phyloP scores from a whole-genome alignment of 1,140 invertebrate species.

The Drosophila jambulina region DNA sequence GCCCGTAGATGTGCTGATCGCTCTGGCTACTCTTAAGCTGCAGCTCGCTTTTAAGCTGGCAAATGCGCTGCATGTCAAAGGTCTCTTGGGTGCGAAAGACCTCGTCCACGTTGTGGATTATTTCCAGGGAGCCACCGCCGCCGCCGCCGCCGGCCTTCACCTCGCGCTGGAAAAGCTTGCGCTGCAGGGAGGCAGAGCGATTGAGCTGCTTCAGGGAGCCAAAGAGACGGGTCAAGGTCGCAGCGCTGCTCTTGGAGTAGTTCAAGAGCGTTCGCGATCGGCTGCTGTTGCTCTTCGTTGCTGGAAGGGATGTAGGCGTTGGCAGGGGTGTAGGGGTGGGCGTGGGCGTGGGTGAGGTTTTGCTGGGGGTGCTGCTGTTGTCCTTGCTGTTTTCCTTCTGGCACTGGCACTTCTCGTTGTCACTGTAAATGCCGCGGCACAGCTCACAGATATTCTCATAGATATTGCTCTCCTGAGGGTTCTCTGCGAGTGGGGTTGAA shows the following conservation, averaged over 20 bases:
- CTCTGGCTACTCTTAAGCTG: constrained; percentile 64
- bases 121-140: constrained; percentile 64
- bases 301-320: constrained; percentile 8
- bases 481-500: neutral
- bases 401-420: constrained; percentile 60
- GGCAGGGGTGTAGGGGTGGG: constrained; percentile 7
- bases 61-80: constrained; percentile 77
- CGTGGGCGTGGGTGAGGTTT: constrained; percentile 19
- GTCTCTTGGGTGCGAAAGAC: constrained; percentile 77
- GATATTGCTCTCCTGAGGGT: constrained; percentile 51
- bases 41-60: constrained; percentile 67
- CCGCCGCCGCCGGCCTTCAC: constrained; percentile 3
- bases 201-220: constrained; percentile 75
- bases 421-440: constrained; percentile 70
- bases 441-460: constrained; percentile 80
- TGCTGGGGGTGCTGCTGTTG: neutral
- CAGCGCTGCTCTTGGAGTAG: constrained; percentile 64
- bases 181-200: constrained; percentile 60
- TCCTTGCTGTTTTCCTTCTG: constrained; percentile 2
- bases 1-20: constrained; percentile 80
- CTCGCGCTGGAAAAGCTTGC: constrained; percentile 42
- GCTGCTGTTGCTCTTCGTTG: constrained; percentile 38
- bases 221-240: constrained; percentile 68
- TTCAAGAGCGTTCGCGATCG: constrained; percentile 59
- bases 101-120: constrained; percentile 80